Evolutionary conservation across 2,888 invertebrate species (phyloP), one percentile per base, ranked within the genome.

Genomic region (Callinectes sapidus): DNA sequence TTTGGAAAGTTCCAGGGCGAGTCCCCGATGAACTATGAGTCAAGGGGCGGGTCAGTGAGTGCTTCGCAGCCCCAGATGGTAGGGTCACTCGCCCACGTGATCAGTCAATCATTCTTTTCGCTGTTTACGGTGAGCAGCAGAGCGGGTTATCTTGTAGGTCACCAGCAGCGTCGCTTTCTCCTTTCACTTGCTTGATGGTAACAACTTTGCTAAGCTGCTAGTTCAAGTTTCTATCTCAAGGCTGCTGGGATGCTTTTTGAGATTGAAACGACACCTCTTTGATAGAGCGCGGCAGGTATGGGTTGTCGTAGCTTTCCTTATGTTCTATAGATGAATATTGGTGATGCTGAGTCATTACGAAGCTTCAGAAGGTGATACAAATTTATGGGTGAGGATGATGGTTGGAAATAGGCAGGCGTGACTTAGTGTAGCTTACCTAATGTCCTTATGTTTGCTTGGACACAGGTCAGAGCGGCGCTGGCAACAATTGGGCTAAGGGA

Each of bases 401-500:
- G 42, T 2, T n/a, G n/a, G n/a, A n/a, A n/a, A 48, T 8, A 48
- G 48, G 10, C 8, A 48, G 8, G 48, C 48, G 48, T 48, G 48
- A 48, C 8, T 8, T 48, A 10, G 2, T 42, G 42, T 10, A 6
- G 8, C 48, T 48, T 48, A 8, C 48, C 48, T 48, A 6, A 48
- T 48, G 8, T 8, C 48, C 0, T 48, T 48, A 48, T 48, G 48
- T 10, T 48, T 48, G 48, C 8, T 61, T 61, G 61, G 48, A 5
- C 18, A 28, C 91, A 94, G 94, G 94, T 85, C 90, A 93, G 89
- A 93, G 91, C 61, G 96, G 96, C 39, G 96, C 96, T 28, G 96
- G 96, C 89, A 96, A 96, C 95, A 96, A 96, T 95, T 96, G 96
- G 96, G 96, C 96, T 90, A 96, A 96, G 95, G 96, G 96, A 90